phyloP scores from a whole-genome alignment of 2,888 invertebrate genomes.

The Leptinotarsa rubiginosa region DNA sequence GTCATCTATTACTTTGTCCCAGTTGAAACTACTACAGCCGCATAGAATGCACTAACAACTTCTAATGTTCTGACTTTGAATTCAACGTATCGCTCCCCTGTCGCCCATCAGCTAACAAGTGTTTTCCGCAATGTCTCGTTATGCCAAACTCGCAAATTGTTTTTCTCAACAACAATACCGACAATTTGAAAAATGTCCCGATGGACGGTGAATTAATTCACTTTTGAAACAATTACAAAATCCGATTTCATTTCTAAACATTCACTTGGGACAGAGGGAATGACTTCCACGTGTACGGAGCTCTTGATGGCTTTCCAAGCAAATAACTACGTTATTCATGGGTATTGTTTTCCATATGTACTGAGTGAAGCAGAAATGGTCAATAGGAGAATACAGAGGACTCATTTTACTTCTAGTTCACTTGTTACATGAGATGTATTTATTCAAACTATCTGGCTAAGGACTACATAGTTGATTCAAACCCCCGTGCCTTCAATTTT shows the following conservation, averaged over 20 bases:
- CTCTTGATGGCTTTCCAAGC: background rate
- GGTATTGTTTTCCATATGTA: too few species aligned
- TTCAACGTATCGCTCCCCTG: slow-evolving; percentile 35
- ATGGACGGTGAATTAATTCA: slow-evolving; percentile 30
- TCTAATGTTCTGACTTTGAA: slow-evolving; percentile 34
- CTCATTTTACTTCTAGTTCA: too few species aligned
- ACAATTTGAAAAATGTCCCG: slow-evolving; percentile 30
- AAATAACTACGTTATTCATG: background rate
- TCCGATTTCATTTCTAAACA: background rate
- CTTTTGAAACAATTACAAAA: slow-evolving; percentile 7
- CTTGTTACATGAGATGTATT: too few species aligned
- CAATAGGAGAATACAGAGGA: too few species aligned
- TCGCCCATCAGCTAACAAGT: slow-evolving; percentile 40
- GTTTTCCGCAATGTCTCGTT: slow-evolving; percentile 36
- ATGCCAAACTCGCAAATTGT: slow-evolving; percentile 30
- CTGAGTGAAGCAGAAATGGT: too few species aligned
- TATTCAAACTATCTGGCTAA: too few species aligned
- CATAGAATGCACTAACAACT: slow-evolving; percentile 1
- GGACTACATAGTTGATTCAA: too few species aligned
- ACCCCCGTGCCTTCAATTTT: too few species aligned
- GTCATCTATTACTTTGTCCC: too few species aligned
- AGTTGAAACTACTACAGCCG: background rate
- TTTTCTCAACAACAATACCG: slow-evolving; percentile 33
- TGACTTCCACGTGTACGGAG: background rate
- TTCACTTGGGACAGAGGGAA: background rate